Base-by-base conservation (phyloP, 2,888 invertebrate species). In the Frankliniella intonsa region DNA sequence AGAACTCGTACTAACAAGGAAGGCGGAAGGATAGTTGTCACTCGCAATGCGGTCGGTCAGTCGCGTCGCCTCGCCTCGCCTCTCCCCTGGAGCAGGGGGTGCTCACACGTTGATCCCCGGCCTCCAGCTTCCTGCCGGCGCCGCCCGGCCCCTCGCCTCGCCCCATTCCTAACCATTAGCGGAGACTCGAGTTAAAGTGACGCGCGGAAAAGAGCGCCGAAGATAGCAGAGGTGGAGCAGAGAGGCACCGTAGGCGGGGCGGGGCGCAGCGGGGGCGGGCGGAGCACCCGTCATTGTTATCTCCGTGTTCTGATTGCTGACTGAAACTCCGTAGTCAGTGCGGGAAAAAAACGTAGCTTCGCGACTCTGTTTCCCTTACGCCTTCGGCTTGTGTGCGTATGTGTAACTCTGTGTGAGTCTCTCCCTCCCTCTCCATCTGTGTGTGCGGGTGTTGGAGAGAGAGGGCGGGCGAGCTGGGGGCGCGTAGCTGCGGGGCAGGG, bases 301-400 rank as follows among this genome's bases (percentile, higher is more conserved):
- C 62, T 62, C 62, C 62, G 62, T 62, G 62, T 62, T 62, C 62
- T 62, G 62, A 62, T 62, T 62, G 62, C 62, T 62, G 62, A 62
- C 62, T 62, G 62, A 62, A 62, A 62, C 62, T 62, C 62, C 62
- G 62, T 1, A 7, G 19, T 14, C 19, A 17, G 62, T 62, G 17
- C n/a, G 62, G 62, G 19, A 62, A 62, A 62, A 62, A 62, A 38
- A 38, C 38, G 3, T 38, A 38, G 38, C 38, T 38, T 3, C 38
- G 38, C n/a, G n/a, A n/a, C 38, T 38, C 38, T 38, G 38, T 38
- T 38, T 38, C 5, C 38, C 5, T 38, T 5, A 38, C 38, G 38
- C 38, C 38, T 38, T 38, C 38, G 38, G 38, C 5, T 38, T 38
- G 2, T 5, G 2, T 38, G 38, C 38, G 38, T 38, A 38, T 38